These are phyloP conservation scores for Nymphalis urticae DNA, from an alignment of 2,888 invertebrate genomes.

Conservation along the genomic window DNA sequence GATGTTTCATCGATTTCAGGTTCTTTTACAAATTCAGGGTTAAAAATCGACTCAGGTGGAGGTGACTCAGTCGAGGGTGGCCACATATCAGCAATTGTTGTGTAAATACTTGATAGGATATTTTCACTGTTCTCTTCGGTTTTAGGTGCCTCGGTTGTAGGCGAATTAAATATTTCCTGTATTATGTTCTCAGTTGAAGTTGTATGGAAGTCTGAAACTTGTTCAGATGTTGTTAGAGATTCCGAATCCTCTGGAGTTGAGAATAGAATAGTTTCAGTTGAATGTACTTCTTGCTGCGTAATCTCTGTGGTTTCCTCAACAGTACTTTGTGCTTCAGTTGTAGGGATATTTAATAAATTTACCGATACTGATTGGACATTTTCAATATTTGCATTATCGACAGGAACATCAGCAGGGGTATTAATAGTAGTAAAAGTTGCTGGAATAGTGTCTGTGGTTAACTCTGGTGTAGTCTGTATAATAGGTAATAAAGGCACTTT, in stretches of 20 bases:
- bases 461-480: neutral
- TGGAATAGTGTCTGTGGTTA: slow-evolving; percentile 20
- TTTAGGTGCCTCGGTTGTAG: slow-evolving; percentile 35
- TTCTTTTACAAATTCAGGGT: slow-evolving; percentile 45
- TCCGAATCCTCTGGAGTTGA: slow-evolving; percentile 9
- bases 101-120: slow-evolving; percentile 61
- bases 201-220: neutral
- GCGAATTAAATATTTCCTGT: slow-evolving; percentile 39
- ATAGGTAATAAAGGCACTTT: neutral
- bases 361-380: slow-evolving; percentile 24
- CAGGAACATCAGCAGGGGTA: slow-evolving; percentile 4
- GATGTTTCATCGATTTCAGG: slow-evolving; percentile 41
- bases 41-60: slow-evolving; percentile 51
- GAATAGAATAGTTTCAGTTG: slow-evolving; percentile 41
- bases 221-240: slow-evolving; percentile 12
- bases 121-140: slow-evolving; percentile 42
- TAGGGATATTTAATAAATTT: slow-evolving; percentile 33
- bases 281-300: neutral
- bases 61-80: slow-evolving; percentile 57
- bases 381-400: slow-evolving; percentile 20
- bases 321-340: slow-evolving; percentile 13
- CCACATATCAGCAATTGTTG: slow-evolving; percentile 65
- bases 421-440: slow-evolving; percentile 7
- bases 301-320: slow-evolving; percentile 39
- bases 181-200: slow-evolving; percentile 32